Evolutionary conservation across 2,797 vertebrate genomes (phyloP).

Genomic region (Xenopus petersii): DNA sequence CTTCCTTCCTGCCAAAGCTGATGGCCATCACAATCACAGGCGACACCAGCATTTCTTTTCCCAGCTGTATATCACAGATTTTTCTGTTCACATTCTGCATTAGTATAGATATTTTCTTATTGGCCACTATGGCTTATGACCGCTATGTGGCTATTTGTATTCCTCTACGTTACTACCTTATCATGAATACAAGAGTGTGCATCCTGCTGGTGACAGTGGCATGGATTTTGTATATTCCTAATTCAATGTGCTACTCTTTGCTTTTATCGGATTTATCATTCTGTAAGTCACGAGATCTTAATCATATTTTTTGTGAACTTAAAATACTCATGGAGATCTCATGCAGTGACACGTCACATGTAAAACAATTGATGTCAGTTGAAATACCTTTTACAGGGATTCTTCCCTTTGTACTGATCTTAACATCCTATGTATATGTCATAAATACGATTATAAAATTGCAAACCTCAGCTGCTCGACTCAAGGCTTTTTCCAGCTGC

Average conservation of each 20-base stretch:
- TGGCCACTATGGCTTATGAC: slow-evolving; percentile 35
- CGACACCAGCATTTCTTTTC: slow-evolving; percentile 10
- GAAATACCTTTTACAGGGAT: slow-evolving; percentile 7
- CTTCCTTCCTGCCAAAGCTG: slow-evolving; percentile 28
- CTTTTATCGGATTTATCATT: slow-evolving; percentile 24
- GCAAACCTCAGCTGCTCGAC: neutral
- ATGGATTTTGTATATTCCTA: neutral
- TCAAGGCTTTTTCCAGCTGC: slow-evolving; percentile 24
- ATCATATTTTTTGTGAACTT: slow-evolving; percentile 36
- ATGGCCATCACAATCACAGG: slow-evolving; percentile 12
- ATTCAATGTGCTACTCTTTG: slow-evolving; percentile 21
- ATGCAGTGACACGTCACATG: neutral
- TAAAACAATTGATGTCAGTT: slow-evolving; percentile 14
- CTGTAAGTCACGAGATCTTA: neutral
- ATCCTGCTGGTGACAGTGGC: neutral
- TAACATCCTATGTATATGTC: slow-evolving; percentile 28
- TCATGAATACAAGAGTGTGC: slow-evolving; percentile 18
- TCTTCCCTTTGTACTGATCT: slow-evolving; percentile 11
- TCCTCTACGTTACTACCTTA: slow-evolving; percentile 11
- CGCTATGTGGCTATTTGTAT: slow-evolving; percentile 33
- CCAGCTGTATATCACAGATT: slow-evolving; percentile 25
- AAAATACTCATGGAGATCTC: slow-evolving; percentile 18
- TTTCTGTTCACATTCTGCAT: slow-evolving; percentile 29
- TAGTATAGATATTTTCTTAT: slow-evolving; percentile 27
- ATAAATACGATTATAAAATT: slow-evolving; percentile 19